These are phyloP conservation scores for Chrosomus eos DNA, from an alignment of 2,797 vertebrate species.

Conservation along the genomic window DNA sequence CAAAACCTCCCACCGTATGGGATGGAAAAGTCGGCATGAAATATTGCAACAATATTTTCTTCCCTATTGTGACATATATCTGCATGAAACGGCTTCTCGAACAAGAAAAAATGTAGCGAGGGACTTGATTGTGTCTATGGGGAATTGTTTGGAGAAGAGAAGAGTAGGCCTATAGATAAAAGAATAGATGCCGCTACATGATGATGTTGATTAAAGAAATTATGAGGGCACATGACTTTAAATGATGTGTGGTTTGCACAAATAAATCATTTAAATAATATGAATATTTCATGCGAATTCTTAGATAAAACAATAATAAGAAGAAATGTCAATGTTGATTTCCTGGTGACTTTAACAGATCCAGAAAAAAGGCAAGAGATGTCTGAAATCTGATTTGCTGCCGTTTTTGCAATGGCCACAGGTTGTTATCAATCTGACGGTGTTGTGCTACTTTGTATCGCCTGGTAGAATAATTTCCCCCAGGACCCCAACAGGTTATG, in stretches of 20 bases:
- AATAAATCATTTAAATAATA: background rate
- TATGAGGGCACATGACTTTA: background rate
- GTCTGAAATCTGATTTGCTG: background rate
- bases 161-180: background rate
- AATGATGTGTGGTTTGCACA: background rate
- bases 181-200: background rate
- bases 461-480: background rate
- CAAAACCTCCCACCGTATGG: background rate
- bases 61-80: background rate
- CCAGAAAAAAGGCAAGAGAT: background rate
- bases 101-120: background rate
- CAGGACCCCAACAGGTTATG: background rate
- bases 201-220: background rate
- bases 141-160: background rate
- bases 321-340: background rate
- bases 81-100: background rate
- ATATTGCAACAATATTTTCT: background rate
- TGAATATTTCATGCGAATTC: no score
- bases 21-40: background rate
- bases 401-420: background rate
- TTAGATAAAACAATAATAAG: no score
- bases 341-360: background rate
- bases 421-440: background rate
- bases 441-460: background rate
- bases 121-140: background rate